Evolutionary conservation across 1,140 invertebrate species (phyloP).

Genomic region (Eumaeus atala): DNA sequence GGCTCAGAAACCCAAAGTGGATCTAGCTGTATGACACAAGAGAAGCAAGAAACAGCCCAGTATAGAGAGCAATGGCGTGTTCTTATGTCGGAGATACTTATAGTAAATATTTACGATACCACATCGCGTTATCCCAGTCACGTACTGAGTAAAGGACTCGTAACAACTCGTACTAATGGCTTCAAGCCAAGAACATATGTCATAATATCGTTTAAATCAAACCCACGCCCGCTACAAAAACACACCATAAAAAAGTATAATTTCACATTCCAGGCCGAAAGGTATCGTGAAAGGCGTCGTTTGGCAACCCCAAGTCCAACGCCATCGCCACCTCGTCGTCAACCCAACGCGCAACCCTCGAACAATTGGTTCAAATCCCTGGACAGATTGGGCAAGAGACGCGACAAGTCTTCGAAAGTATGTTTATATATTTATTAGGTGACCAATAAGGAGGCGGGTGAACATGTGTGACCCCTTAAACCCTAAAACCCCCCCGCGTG

Average conservation of each 20-base stretch:
- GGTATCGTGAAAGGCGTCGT: slow-evolving; percentile 79
- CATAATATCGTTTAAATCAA: too few relatives aligned
- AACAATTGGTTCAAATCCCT: slow-evolving; percentile 61
- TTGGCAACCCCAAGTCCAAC: slow-evolving; percentile 83
- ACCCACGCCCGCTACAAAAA: background rate
- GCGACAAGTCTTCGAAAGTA: slow-evolving; percentile 49
- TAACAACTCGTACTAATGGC: too few relatives aligned
- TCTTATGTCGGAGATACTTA: background rate
- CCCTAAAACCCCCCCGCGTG: too few relatives aligned
- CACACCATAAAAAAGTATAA: background rate
- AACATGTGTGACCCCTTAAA: too few relatives aligned
- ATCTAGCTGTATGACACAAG: too few relatives aligned
- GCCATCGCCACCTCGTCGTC: slow-evolving; percentile 73
- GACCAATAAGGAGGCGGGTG: too few relatives aligned
- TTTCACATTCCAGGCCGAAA: slow-evolving; percentile 68
- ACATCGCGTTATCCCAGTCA: too few relatives aligned
- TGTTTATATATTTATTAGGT: background rate
- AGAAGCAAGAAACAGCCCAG: too few relatives aligned
- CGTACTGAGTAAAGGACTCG: too few relatives aligned
- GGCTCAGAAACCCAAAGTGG: too few relatives aligned
- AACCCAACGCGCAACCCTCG: slow-evolving; percentile 32
- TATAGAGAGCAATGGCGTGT: too few relatives aligned
- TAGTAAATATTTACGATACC: background rate
- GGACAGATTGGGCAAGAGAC: slow-evolving; percentile 52
- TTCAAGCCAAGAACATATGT: too few relatives aligned